Percentiles rank a stretch among this genome's conserved stretches.
Conservation (phyloP, 2,113 vertebrate genomes). For the Hemibagrus wyckioides region DNA sequence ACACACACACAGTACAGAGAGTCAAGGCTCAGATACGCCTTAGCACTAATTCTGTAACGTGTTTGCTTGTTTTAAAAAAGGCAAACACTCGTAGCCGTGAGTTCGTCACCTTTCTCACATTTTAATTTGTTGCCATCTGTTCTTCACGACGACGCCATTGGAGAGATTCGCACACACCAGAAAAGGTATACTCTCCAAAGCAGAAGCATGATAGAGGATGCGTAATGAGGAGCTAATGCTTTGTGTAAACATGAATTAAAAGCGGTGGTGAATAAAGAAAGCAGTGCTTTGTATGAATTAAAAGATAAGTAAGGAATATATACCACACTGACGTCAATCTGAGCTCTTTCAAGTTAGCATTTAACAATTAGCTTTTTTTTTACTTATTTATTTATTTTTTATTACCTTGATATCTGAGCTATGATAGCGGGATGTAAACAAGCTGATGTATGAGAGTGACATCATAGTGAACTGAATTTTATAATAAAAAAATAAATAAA, state of each 20-base stretch:
- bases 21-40: not conserved
- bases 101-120: not conserved
- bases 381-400: too few species aligned
- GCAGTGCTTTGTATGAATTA: not conserved
- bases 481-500: too few species aligned
- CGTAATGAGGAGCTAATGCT: not conserved
- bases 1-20: not conserved
- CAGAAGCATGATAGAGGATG: not conserved
- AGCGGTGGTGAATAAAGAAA: not conserved
- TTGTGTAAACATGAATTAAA: not conserved
- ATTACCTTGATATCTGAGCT: too few species aligned
- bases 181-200: not conserved
- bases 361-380: too few species aligned
- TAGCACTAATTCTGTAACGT: not conserved
- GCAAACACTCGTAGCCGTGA: too few species aligned
- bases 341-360: not conserved
- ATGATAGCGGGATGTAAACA: too few species aligned
- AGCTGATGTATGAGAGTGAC: too few species aligned
- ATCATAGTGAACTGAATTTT: too few species aligned
- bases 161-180: not conserved
- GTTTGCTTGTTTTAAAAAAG: not conserved
- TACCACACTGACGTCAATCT: not conserved
- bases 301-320: not conserved
- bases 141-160: not conserved
- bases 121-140: slow-evolving; percentile 11